Base-by-base conservation (phyloP, 2,113 vertebrate species). In the Protobothrops flavoviridis region DNA sequence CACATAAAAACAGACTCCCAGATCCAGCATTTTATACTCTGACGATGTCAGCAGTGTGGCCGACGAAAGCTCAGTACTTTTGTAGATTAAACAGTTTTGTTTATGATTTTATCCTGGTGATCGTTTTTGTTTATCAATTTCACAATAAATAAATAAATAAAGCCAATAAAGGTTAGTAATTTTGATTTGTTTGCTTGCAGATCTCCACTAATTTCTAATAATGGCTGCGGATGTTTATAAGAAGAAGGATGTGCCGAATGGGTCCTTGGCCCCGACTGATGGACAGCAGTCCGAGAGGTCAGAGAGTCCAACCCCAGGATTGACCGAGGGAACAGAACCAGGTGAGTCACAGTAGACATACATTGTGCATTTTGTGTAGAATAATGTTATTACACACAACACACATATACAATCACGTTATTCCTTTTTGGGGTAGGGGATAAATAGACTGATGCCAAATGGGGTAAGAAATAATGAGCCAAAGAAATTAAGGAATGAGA, bases 271-370 rank as follows among this genome's bases (percentile, higher is more conserved):
- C 0, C 98, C 98, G 0, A 96, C 97, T 59, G 98, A 99, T 89
- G 98, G 94, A 90, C 98, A 98, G 85, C 98, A 97, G 21, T 1
- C 81, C 0, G 98, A 99, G 39, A 97, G 99, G 92, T 98, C 98
- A 0, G 99, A 99, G 87, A 99, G 99, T 96, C 99, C 99, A 87
- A 99, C 98, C 0, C 99, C 99, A 0, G 98, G 98, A 45, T 97
- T 99, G 97, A 98, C 98, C 2, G 99, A 99, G 95, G 99, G 99
- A 87, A 99, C 98, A 0, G 99, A 99, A 96, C 99, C 99, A 97
- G 99, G 99, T 99, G 97, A 85, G 96, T 20, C 20, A 26, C 29
- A 20, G 90, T 29, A 85, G 86, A 43, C 93, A 95, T 13, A 23
- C 3, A 0, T 53, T 11, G 0, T 0, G 0, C 0, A 0, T 17